These are phyloP conservation scores for Phorcus lineatus DNA, from an alignment of 2,888 invertebrate species.

Conservation along the genomic window DNA sequence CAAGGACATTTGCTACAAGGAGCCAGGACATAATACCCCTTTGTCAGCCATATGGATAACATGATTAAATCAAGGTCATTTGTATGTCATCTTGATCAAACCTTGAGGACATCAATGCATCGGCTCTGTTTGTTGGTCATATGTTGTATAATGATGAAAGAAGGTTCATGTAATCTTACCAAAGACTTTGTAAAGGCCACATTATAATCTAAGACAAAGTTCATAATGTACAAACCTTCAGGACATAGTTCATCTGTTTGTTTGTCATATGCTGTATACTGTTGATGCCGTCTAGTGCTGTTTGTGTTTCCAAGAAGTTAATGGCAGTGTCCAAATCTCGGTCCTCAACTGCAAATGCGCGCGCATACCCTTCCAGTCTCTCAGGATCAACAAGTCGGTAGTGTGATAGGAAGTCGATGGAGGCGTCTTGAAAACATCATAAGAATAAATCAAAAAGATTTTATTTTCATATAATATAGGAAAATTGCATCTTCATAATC, in stretches of 20 bases:
- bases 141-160: no score
- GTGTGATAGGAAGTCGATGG: conserved; percentile 70
- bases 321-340: conserved; percentile 68
- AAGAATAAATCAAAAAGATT: no score
- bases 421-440: conserved; percentile 57
- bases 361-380: conserved; percentile 68
- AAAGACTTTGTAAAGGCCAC: no score
- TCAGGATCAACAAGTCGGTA: conserved; percentile 70
- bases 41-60: no score
- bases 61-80: no score
- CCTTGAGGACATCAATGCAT: no score
- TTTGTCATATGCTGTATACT: conserved; percentile 62
- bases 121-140: no score
- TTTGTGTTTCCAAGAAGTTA: conserved; percentile 60
- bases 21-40: no score
- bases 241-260: conserved; percentile 70
- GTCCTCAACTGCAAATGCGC: conserved; percentile 72
- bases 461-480: no score
- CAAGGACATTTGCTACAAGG: no score
- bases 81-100: no score
- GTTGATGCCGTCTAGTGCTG: conserved; percentile 68
- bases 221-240: conserved; percentile 46
- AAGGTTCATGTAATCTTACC: not conserved
- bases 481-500: no score
- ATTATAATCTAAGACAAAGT: not conserved